Conservation (phyloP, 2,888 invertebrate genomes). For the Clostera curtula region DNA sequence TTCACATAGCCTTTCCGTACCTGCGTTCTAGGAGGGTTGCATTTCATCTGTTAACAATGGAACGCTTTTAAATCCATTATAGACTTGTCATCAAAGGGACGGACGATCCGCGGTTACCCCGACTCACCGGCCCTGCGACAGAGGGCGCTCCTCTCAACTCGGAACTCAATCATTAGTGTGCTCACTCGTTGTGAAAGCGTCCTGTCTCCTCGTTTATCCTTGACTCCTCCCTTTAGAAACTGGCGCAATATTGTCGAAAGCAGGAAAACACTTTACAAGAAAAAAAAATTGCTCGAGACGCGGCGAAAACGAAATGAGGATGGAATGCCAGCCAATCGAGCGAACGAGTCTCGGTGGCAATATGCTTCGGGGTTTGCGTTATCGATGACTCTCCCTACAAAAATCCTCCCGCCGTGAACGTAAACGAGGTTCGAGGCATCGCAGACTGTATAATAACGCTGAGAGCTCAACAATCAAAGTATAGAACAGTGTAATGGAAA, state of each 20-base stretch:
- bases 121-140: conserved; percentile 16
- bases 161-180: conserved; percentile 75
- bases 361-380: conserved; percentile 57
- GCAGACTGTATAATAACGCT: too few relatives aligned
- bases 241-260: conserved; percentile 70
- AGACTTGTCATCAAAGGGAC: conserved; percentile 52
- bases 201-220: too few relatives aligned
- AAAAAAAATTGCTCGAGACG: conserved; percentile 57
- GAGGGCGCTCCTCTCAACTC: conserved; percentile 41
- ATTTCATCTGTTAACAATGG: conserved; percentile 40
- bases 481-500: too few relatives aligned
- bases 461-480: too few relatives aligned
- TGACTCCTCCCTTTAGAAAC: conserved; percentile 60
- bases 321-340: conserved; percentile 64
- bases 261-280: conserved; percentile 64
- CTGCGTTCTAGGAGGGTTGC: too few relatives aligned
- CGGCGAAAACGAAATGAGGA: conserved; percentile 62
- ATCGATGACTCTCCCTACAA: conserved; percentile 46
- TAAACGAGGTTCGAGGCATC: conserved; percentile 36
- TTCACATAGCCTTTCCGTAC: too few relatives aligned
- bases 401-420: conserved; percentile 37
- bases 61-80: conserved; percentile 62
- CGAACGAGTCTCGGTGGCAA: conserved; percentile 54
- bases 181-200: conserved; percentile 71
- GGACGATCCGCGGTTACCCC: conserved; percentile 19